Evolutionary conservation across 2,113 vertebrate species (phyloP).

Genomic region (Peromyscus californicus): DNA sequence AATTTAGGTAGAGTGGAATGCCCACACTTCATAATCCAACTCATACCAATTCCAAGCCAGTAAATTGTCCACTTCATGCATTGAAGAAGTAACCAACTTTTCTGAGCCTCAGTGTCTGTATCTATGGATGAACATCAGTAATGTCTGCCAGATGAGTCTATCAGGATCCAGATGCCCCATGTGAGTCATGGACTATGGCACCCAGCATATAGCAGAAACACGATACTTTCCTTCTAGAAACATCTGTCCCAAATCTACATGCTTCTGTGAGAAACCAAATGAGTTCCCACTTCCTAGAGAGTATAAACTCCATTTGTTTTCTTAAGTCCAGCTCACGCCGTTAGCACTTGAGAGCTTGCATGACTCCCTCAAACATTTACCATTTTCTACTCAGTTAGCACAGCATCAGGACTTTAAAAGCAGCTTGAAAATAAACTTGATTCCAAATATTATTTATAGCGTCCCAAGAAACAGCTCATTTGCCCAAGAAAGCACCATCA

Average conservation of each 20-base stretch:
- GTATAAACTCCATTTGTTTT: slow-evolving; percentile 65
- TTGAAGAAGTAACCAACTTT: background rate
- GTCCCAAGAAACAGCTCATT: slow-evolving; percentile 76
- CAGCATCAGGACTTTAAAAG: slow-evolving; percentile 74
- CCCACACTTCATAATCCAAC: background rate
- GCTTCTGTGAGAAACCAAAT: slow-evolving; percentile 36
- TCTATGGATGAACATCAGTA: background rate
- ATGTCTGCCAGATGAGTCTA: background rate
- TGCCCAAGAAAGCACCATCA: slow-evolving; percentile 82
- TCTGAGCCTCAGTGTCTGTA: background rate
- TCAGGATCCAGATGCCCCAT: background rate
- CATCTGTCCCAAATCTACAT: background rate
- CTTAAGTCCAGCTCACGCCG: slow-evolving; percentile 42
- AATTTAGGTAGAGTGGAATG: background rate
- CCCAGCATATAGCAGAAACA: background rate
- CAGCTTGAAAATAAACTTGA: slow-evolving; percentile 70
- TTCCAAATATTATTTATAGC: slow-evolving; percentile 79
- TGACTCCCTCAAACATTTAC: slow-evolving; percentile 66
- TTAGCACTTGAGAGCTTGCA: slow-evolving; percentile 52
- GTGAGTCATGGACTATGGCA: background rate
- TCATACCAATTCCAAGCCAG: background rate
- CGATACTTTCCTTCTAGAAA: background rate
- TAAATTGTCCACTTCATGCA: background rate
- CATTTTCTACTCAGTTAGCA: slow-evolving; percentile 75
- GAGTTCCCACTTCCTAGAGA: slow-evolving; percentile 38